Base-by-base conservation (phyloP, 2,797 vertebrate species). In the Nyctalus aviator region DNA sequence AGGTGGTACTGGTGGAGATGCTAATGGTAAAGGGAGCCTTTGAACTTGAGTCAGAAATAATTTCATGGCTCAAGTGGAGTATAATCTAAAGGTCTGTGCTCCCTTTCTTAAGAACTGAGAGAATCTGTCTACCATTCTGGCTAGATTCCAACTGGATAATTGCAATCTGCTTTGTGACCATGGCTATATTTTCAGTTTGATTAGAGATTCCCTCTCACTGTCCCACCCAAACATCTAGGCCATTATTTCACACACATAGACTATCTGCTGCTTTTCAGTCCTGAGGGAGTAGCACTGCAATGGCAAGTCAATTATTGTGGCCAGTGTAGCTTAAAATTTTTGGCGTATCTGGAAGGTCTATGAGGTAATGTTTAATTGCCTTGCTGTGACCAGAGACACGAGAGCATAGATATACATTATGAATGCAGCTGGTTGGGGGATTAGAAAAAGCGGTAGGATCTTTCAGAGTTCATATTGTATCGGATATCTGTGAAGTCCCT, bases 141-240 rank as follows among this genome's bases (percentile, higher is more conserved):
- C 87, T 62, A 88, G 87, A 81, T 92, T 96, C 91, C 93, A 92
- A 37, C 53, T 64, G 62, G 59, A 44, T 93, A 95, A 96, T 93
- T 95, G 57, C 27, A 94, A 89, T 79, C 68, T 69, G 2, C 88
- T 93, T 77, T 64, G 44, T 72, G 78, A 50, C 75, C 6, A 2
- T 21, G 23, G 84, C 35, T 92, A 27, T 88, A 50, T 78, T 96
- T 96, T 95, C 69, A 95, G 69, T 86, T 84, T 12, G 81, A 96
- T 90, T 46, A 84, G 84, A 35, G 46, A 92, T 93, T 96, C 94
- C 89, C 92, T 96, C 46, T 97, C 84, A 72, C 35, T 95, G 41
- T 37, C 68, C 97, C 44, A 93, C 48, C 59, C 89, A 94, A 96
- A 92, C 55, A 62, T 68, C 15, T 25, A 84, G n/a, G 46, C 48